Conservation (phyloP, 2,113 vertebrate species). For the Pygoscelis antarcticus region DNA sequence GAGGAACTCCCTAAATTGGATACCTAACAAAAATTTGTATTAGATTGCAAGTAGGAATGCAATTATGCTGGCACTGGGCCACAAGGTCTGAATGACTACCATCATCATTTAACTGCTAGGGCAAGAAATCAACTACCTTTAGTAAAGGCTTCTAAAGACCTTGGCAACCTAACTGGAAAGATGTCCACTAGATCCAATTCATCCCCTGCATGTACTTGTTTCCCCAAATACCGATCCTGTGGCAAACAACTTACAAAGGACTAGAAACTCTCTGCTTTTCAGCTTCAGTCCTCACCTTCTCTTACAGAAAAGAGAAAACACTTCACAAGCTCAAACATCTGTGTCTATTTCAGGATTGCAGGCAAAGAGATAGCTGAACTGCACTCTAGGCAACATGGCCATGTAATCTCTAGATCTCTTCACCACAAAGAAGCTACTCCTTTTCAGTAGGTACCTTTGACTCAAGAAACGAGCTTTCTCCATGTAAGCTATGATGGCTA, state of each 20-base stretch:
- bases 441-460: not conserved
- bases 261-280: not conserved
- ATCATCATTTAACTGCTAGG: not conserved
- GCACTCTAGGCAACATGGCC: not conserved
- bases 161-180: not conserved
- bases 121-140: not conserved
- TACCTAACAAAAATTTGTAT: not conserved
- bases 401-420: not conserved
- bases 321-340: not conserved
- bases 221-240: not conserved
- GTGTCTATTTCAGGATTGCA: not conserved
- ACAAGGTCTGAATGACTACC: not conserved
- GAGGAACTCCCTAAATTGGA: not conserved
- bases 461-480: not conserved
- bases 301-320: not conserved
- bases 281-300: not conserved
- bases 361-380: not conserved
- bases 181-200: not conserved
- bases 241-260: not conserved
- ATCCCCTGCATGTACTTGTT: not conserved
- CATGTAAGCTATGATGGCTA: not conserved
- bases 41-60: not conserved
- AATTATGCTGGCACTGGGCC: not conserved
- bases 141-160: not conserved
- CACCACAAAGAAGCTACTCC: not conserved